A percentile compares a stretch with the other conserved stretches of the same genome.
Evolutionary conservation across 2,797 vertebrate species (phyloP).

Genomic region (Coranthus polyacanthus): DNA sequence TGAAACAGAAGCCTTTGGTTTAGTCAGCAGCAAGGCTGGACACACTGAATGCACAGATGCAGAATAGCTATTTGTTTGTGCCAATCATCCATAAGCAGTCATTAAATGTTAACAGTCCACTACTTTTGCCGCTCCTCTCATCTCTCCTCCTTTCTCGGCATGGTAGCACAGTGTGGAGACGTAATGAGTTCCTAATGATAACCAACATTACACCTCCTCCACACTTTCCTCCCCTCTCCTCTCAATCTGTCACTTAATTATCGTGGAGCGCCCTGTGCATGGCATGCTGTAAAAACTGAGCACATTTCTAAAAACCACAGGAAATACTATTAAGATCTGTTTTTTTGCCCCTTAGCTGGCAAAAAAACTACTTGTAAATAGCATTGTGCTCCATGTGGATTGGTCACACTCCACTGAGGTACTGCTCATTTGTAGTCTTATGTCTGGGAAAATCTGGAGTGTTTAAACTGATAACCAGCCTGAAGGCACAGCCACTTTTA

Average conservation of each 20-base stretch:
- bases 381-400: slow-evolving; percentile 39
- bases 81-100: slow-evolving; percentile 47
- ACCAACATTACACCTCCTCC: slow-evolving; percentile 46
- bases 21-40: slow-evolving; percentile 49
- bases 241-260: slow-evolving; percentile 39
- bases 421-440: slow-evolving; percentile 29
- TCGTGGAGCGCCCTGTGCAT: slow-evolving; percentile 20
- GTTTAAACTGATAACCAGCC: slow-evolving; percentile 25
- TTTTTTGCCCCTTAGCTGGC: slow-evolving; percentile 13
- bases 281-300: slow-evolving; percentile 47
- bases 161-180: slow-evolving; percentile 5
- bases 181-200: slow-evolving; percentile 73
- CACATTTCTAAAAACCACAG: slow-evolving; percentile 28
- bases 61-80: slow-evolving; percentile 66
- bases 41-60: slow-evolving; percentile 30
- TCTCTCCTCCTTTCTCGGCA: slow-evolving; percentile 12
- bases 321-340: slow-evolving; percentile 29
- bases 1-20: slow-evolving; percentile 63
- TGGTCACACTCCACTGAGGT: slow-evolving; percentile 6
- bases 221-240: slow-evolving; percentile 7
- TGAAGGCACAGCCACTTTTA: slow-evolving; percentile 27
- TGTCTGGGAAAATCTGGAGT: slow-evolving; percentile 23
- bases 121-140: slow-evolving; percentile 35
- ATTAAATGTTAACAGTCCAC: slow-evolving; percentile 80
- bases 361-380: slow-evolving; percentile 40